Base-by-base conservation (phyloP, 2,888 invertebrate species). In the Diadegma fenestrale region DNA sequence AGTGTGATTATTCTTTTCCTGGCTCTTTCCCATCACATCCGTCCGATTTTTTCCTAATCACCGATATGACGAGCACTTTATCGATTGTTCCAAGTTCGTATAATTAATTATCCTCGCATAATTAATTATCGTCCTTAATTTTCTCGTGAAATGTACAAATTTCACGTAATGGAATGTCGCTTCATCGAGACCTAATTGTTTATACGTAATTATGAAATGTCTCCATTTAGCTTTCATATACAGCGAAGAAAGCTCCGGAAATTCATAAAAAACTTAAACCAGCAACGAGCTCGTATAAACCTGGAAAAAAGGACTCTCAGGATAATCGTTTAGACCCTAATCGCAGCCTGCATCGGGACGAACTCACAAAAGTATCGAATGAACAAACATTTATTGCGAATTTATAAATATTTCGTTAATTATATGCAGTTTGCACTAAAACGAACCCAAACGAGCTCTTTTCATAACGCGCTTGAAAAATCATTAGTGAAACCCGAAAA, bases 401-500 rank as follows among this genome's bases (percentile, higher is more conserved):
- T 64, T n/a, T n/a, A 10, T 33, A 12, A 37, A 64, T 37, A 8
- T 58, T 14, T 26, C 14, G 5, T 0, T 26, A 2, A 26, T 26
- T 5, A 5, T n/a, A 26, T 14, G 26, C 14, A 12, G 58, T 26
- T 58, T 14, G 5, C 26, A 58, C 22, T 10, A 6, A 14, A 58
- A 14, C 1, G 26, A 22, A 64, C 17, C 63, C 10, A 37, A n/a
- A 64, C 63, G 37, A 64, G 8, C 37, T 64, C 4, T 17, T 37
- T 37, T 10, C 14, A 37, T 64, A 10, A 37, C n/a, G n/a, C 37
- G 17, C 63, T 30, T 64, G 7, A n/a, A 64, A 37, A n/a, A 64
- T 33, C 8, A 64, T 37, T 26, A 58, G 58, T 58, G 58, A 58
- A 58, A 58, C 58, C 58, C 26, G 37, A 64, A 64, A n/a, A 64